Base-by-base conservation (phyloP, 1,140 invertebrate genomes). In the Mamestra configurata region DNA sequence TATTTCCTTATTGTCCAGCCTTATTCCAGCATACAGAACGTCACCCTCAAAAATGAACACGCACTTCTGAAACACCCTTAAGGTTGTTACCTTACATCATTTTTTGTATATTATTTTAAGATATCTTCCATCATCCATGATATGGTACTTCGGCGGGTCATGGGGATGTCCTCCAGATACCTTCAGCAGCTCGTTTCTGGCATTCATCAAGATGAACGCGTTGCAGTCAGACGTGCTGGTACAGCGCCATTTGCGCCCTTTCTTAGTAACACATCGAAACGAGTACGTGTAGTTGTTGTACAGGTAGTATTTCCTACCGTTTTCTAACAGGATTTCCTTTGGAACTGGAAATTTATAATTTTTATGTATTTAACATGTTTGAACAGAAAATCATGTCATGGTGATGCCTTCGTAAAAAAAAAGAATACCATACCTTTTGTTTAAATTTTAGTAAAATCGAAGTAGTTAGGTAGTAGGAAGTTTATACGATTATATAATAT, bases 211-310 rank as follows among this genome's bases (percentile, higher is more conserved):
- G 10, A 86, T 77, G 53, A 73, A 79, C 1, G 87, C 82, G 24
- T 81, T 82, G 46, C 87, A 88, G 0, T 46, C 72, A 5, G 79
- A 53, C 5, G 72, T 79, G 27, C 55, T 83, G 4, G 80, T 89
- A 59, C 87, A 89, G 0, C 84, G 76, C 86, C 87, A 89, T 20
- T 83, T 75, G 18, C 79, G 31, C 0, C 73, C 73, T 0, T 61
- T 35, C 8, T 72, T 55, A 0, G 83, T 76, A 0, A 49, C 37
- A 37, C 51, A 81, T 4, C 68, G 43, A 22, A 79, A 82, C 7
- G 75, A 66, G 55, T 83, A 88, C 0, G 83, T 88, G 37, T 82
- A 86, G 0, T 72, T 70, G 22, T 77, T 81, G 40, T 81, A 82
- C 72, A 86, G 78, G 57, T 79, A 85, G 43, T 76, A 85, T 43